Base-by-base conservation (phyloP, 2,113 vertebrate genomes). In the Oncorhynchus keta region DNA sequence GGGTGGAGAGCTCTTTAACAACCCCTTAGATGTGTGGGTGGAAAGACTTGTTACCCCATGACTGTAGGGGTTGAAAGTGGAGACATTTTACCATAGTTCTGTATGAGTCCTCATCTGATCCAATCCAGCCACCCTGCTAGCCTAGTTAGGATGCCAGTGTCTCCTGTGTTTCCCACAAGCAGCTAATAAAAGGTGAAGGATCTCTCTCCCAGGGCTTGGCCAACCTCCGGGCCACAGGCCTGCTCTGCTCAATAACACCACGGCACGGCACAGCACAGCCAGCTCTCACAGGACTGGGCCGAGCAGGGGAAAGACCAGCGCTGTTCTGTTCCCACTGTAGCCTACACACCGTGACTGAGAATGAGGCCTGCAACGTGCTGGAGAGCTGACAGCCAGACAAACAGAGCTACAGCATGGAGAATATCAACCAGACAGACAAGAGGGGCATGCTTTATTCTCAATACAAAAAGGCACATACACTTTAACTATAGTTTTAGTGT, bases 161-260 rank as follows among this genome's bases (percentile, higher is more conserved):
- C 74, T 73, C 82, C 72, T 72, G 73, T 76, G 39, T 84, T 91
- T 91, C 87, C 86, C 83, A 90, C 75, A 84, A 86, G 71, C 70
- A 86, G 71, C 68, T 73, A 30, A 87, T 84, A 88, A 88, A 81
- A 88, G 77, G 45, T 87, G 74, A 49, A 78, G 80, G 84, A 80
- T 86, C 89, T 55, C 79, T 87, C 75, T 89, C 84, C 75, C 64
- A 82, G 76, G 80, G 76, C 77, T 86, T 76, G 75, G 69, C 81
- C 79, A 73, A 77, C 85, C 82, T 83, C 73, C 20, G 45, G 82
- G 73, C 77, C 82, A 49, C 79, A 81, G 72, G 81, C 80, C 75
- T 76, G 75, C 30, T 1, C 67, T 64, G 66, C 51, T 82, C 81
- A 84, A 61, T 28, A 78, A 75, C 73, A 62, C 76, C 77, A 84